A percentile compares a stretch with the other conserved stretches of the same genome.
These are phyloP conservation scores for Apodemus agrarius DNA, from an alignment of 2,797 vertebrate species.

Conservation along the genomic window DNA sequence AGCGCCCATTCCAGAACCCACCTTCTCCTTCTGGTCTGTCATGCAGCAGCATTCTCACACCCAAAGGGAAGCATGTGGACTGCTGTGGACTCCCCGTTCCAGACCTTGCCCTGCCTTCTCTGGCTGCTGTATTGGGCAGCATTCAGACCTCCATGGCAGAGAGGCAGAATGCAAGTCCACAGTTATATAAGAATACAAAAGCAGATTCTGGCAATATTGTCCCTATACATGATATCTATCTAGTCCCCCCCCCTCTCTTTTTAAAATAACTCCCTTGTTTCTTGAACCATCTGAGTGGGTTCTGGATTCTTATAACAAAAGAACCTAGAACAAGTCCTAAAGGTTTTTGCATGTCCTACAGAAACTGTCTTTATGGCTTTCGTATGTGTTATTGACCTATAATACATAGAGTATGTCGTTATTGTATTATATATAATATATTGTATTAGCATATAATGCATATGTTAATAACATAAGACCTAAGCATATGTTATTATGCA, in stretches of 20 bases:
- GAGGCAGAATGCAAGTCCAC: background rate
- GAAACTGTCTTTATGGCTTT: background rate
- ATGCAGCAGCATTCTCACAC: background rate
- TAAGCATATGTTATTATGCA: background rate
- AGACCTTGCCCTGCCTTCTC: background rate
- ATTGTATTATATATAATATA: background rate
- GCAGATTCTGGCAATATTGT: background rate
- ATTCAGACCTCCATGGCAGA: background rate
- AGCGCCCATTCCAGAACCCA: background rate
- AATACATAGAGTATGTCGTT: background rate
- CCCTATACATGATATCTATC: background rate
- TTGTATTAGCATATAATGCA: background rate
- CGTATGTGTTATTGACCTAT: background rate
- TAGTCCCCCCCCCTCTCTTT: background rate
- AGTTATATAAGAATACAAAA: background rate
- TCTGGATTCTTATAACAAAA: conserved; percentile 28
- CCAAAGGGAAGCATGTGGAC: background rate
- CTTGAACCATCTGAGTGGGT: background rate
- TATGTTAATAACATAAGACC: background rate
- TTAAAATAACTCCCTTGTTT: conserved; percentile 4
- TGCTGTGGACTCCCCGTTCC: background rate
- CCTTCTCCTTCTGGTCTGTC: background rate
- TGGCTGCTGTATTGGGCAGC: background rate
- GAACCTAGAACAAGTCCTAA: background rate
- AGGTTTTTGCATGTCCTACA: background rate